phyloP scores from a whole-genome alignment of 1,140 invertebrate genomes.

The Lordiphosa clarofinis region DNA sequence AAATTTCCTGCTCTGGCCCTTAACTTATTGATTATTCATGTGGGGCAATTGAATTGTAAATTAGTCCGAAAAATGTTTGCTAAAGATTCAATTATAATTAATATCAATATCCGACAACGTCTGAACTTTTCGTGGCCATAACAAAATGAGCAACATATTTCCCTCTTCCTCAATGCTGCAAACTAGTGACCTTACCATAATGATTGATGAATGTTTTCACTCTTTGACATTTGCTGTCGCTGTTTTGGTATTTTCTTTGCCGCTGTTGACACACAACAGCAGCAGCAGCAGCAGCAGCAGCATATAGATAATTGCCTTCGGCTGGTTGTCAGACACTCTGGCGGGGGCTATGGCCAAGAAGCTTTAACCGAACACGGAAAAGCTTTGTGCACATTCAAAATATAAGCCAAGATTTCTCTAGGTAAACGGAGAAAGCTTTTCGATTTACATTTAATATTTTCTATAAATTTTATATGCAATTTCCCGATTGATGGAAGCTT shows the following conservation, averaged over 20 bases:
- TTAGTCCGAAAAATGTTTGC: constrained; percentile 5
- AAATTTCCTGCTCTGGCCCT: background rate
- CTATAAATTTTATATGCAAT: no score
- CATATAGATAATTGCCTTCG: constrained; percentile 59
- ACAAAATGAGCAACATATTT: background rate
- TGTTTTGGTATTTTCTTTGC: constrained; percentile 29
- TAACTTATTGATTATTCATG: constrained; percentile 58
- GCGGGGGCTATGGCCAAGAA: constrained; percentile 17
- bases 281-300: no score
- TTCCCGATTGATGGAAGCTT: constrained; percentile 26
- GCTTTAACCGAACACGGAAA: background rate
- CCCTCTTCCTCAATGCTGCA: constrained; percentile 37
- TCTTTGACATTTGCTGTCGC: constrained; percentile 72
- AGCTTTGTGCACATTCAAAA: constrained; percentile 4
- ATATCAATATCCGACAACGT: constrained; percentile 63
- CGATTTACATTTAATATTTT: background rate
- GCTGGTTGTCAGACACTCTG: constrained; percentile 25
- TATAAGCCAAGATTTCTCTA: no score
- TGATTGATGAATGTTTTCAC: constrained; percentile 75
- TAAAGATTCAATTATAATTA: constrained; percentile 56
- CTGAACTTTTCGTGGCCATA: constrained; percentile 17
- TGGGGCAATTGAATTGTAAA: constrained; percentile 42
- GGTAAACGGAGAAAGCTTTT: constrained; percentile 1
- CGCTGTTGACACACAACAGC: background rate
- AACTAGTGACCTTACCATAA: constrained; percentile 58